phyloP scores from a whole-genome alignment of 2,113 vertebrate species.

The Neotoma lepida region DNA sequence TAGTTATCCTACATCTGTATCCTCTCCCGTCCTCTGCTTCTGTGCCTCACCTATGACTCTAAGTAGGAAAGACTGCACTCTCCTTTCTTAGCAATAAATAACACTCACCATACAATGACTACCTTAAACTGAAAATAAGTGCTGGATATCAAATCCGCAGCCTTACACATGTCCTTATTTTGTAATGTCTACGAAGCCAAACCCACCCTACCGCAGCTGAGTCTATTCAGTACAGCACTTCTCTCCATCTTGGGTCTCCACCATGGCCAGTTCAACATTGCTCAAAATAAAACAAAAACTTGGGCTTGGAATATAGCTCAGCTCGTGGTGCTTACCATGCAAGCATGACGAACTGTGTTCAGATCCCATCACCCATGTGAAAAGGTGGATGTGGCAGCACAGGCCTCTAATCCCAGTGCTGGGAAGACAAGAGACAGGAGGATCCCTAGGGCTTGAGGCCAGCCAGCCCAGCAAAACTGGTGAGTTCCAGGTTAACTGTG shows the following conservation, averaged over 20 bases:
- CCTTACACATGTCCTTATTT: neutral
- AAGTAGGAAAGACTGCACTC: neutral
- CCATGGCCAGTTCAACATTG: neutral
- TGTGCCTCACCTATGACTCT: neutral
- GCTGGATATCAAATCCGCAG: neutral
- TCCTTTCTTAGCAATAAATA: neutral
- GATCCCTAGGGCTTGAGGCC: neutral
- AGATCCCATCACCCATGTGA: neutral
- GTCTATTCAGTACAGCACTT: neutral
- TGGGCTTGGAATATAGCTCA: neutral
- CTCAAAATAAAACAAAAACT: neutral
- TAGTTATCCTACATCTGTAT: neutral
- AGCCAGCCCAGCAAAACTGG: too few species aligned
- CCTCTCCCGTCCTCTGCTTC: neutral
- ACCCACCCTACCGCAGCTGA: neutral
- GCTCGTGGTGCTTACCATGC: neutral
- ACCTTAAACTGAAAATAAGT: neutral
- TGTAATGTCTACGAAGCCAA: neutral
- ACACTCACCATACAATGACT: neutral
- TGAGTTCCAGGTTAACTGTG: neutral
- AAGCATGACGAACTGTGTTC: neutral
- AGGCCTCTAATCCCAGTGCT: neutral
- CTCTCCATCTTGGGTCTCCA: neutral
- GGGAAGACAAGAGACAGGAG: neutral
- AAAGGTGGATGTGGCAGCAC: neutral